Base-by-base conservation (phyloP, 2,797 vertebrate genomes). In the Anniella stebbinsi region DNA sequence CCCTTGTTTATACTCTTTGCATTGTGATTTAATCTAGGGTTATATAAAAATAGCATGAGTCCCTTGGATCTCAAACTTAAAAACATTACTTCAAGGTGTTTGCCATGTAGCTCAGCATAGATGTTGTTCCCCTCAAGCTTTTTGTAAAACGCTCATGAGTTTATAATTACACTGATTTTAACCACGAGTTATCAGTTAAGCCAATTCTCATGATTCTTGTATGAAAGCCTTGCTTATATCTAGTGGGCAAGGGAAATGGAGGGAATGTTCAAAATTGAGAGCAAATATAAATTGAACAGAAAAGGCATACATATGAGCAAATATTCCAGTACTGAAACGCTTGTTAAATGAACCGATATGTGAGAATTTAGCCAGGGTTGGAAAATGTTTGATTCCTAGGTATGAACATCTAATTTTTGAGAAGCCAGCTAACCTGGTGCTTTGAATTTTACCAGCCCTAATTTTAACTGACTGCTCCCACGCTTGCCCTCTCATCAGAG, bases 131-230 rank as follows among this genome's bases (percentile, higher is more conserved):
- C 54, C 57, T 41, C 1, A 70, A 83, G 60, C 13, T 75, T 60
- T 45, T 76, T 36, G n/a, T n/a, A 11, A 83, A 75, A 51, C 2
- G 8, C 54, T 12, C 85, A 87, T 54, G 60, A 77, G 80, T 23
- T 69, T 48, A 33, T 84, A 87, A 90, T 90, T 84, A 69, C 51
- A 77, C 28, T 69, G 18, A 82, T 89, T 69, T 12, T 33, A 87
- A 54, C 25, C 78, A 91, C 33, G 51, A 89, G 91, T 87, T 89
- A 60, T 3, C 51, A 83, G 60, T 91, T 89, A 88, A 86, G 57
- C 57, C n/a, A 36, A 48, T 91, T 83, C 87, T 69, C 63, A 66
- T 85, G 45, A 81, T 60, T 86, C 17, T 45, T 21, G 48, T 2
- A 60, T 82, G 30, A n/a, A 54, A 66, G 28, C 18, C 36, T 60